Percentiles rank a stretch among this genome's conserved stretches.
These are phyloP conservation scores for Zophobas atratus DNA, from an alignment of 1,140 invertebrate genomes.

Conservation along the genomic window DNA sequence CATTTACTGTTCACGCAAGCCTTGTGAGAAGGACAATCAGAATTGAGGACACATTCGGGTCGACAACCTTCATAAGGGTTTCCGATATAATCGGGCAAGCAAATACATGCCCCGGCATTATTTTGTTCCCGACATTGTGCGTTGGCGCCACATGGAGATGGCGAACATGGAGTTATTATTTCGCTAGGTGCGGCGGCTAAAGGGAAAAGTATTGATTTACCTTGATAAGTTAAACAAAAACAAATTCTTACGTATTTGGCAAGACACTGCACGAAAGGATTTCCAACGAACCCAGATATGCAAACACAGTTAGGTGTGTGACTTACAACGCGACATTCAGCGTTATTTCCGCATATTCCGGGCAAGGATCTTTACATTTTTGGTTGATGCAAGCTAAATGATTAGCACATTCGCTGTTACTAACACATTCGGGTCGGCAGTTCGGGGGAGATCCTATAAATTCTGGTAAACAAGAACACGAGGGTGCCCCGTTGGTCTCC, in stretches of 20 bases:
- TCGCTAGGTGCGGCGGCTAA: constrained; percentile 69
- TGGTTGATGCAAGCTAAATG: constrained; percentile 82
- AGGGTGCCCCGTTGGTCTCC: constrained; percentile 71
- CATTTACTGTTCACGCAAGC: constrained; percentile 70
- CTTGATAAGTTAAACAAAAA: constrained; percentile 12
- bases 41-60: constrained; percentile 70
- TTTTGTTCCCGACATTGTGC: constrained; percentile 68
- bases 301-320: constrained; percentile 78
- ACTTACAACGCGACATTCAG: constrained; percentile 78
- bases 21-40: constrained; percentile 69
- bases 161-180: constrained; percentile 66
- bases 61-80: constrained; percentile 70
- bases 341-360: constrained; percentile 76
- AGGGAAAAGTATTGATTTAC: constrained; percentile 22
- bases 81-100: constrained; percentile 70
- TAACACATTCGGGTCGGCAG: constrained; percentile 84
- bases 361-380: constrained; percentile 85
- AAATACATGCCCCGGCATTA: constrained; percentile 69
- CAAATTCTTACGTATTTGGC: constrained; percentile 54
- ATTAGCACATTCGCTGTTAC: constrained; percentile 83
- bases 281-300: constrained; percentile 71
- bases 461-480: constrained; percentile 80
- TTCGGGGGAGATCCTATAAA: constrained; percentile 84
- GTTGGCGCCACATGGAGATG: constrained; percentile 72
- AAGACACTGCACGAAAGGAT: constrained; percentile 70